These are phyloP conservation scores for Enteromius mattozi DNA, from an alignment of 2,797 vertebrate genomes.

Conservation along the genomic window DNA sequence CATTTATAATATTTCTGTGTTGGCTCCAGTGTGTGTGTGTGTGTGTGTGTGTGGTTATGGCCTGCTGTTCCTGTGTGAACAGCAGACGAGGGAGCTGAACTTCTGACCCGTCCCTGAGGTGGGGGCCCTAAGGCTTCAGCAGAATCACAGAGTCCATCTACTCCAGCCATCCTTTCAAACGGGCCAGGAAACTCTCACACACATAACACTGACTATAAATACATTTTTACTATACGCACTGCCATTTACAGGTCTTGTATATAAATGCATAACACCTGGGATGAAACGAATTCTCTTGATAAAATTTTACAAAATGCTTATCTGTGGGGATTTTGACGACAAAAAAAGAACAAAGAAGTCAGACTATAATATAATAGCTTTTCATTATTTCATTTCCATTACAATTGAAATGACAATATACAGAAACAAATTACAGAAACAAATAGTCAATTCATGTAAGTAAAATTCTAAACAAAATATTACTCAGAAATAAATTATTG, in stretches of 20 bases:
- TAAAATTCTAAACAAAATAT: neutral
- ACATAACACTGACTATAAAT: constrained; percentile 43
- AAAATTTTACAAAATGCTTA: neutral
- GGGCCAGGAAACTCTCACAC: constrained; percentile 43
- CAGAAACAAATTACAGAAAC: neutral
- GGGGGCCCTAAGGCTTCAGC: constrained; percentile 69
- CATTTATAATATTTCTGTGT: constrained; percentile 41
- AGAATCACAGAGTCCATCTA: constrained; percentile 77
- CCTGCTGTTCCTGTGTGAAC: constrained; percentile 73
- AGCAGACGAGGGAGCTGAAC: constrained; percentile 77
- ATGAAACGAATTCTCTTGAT: neutral
- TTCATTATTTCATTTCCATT: neutral
- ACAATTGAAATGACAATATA: neutral
- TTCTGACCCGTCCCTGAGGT: constrained; percentile 77
- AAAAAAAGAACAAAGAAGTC: neutral
- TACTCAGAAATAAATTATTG: neutral
- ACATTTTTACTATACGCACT: constrained; percentile 34
- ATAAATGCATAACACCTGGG: neutral
- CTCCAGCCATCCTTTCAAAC: constrained; percentile 71
- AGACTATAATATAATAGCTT: neutral
- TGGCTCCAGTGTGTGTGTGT: constrained; percentile 47
- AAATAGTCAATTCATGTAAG: neutral
- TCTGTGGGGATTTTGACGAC: neutral
- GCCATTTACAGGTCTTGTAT: constrained; percentile 16
- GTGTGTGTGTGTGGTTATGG: constrained; percentile 52